Base-by-base conservation (phyloP, 2,113 vertebrate species). In the Rostratula benghalensis region DNA sequence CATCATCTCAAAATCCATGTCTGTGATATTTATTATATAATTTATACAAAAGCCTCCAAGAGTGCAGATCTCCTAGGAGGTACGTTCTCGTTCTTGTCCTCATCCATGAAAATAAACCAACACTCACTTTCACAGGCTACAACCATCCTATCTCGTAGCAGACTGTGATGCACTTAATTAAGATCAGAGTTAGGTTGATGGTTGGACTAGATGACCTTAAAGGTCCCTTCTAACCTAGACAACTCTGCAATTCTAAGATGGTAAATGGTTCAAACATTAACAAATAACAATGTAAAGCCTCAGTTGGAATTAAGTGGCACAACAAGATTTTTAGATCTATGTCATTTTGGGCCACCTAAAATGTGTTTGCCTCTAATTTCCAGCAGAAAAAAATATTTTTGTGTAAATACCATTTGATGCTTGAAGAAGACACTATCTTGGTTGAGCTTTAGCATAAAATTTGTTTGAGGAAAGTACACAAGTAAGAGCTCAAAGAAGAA, bases 1-100 rank as follows among this genome's bases (percentile, higher is more conserved):
- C 10, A 2, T 13, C 1, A 2, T 43, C 67, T 37, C 23, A 2
- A 21, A 31, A 37, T 20, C 35, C 37, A 2, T 6, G 10, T 5
- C 30, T 56, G 43, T 33, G 27, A 13, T 30, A 30, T 56, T 54
- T 39, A 13, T 67, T 31, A 1, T 19, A 4, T 17, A 25, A 24
- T 1, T 2, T 1, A 31, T 1, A 3, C 4, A 1, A 15, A 76
- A 30, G 7, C 28, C 67, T 20, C 56, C 27, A 41, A 64, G 19
- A 65, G 13, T 21, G 24, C 60, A 48, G 22, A 39, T 45, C 39
- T 43, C 27, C 21, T 35, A 8, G 20, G 15, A 61, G 46, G 3
- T 14, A 6, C 0, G 0, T 11, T 33, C 56, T 41, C 20, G 16
- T 17, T 65, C 12, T 67, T 30, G 16, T 61, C 19, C 30, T 45